Base-by-base conservation (phyloP, 2,113 vertebrate genomes). In the Pygoscelis adeliae region DNA sequence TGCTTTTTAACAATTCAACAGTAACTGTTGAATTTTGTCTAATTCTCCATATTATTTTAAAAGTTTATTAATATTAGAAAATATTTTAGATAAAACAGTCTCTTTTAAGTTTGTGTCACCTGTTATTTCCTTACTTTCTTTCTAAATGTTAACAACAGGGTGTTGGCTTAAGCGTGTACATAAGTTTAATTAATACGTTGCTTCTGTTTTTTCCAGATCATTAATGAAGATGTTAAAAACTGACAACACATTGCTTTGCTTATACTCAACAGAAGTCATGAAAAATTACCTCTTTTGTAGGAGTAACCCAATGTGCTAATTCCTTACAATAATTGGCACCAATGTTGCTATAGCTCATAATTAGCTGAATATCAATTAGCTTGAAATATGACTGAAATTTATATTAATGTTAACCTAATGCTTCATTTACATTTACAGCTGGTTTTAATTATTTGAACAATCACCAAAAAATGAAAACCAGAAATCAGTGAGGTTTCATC, bases 221-320 rank as follows among this genome's bases (percentile, higher is more conserved):
- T 90, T 85, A 93, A 95, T 84, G 62, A 95, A 94, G 74, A 79
- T 78, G 40, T 79, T 94, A 91, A 90, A 93, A 90, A 59, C 10
- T 62, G 46, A 55, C 73, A 87, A 66, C 34, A 81, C 34, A 38
- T 52, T 84, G 38, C 10, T 88, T 95, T 71, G 18, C 36, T 96
- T 71, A 32, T 53, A n/a, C 14, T 66, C 46, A 89, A 58, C 26
- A 76, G 44, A 78, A 94, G 34, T 82, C 0, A 90, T 70, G 38
- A 92, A 97, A 95, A 96, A 89, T 89, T 92, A 46, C 52, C 34
- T 72, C 40, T 50, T 86, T 82, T 67, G 44, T 58, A 47, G 22
- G 11, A 87, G 21, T 80, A 95, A 90, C 17, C 50, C 3, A 4
- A 19, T 77, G 23, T 86, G 50, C 9, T 86, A 84, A 96, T 93